phyloP scores from a whole-genome alignment of 2,113 vertebrate species.

The Sturnira hondurensis region DNA sequence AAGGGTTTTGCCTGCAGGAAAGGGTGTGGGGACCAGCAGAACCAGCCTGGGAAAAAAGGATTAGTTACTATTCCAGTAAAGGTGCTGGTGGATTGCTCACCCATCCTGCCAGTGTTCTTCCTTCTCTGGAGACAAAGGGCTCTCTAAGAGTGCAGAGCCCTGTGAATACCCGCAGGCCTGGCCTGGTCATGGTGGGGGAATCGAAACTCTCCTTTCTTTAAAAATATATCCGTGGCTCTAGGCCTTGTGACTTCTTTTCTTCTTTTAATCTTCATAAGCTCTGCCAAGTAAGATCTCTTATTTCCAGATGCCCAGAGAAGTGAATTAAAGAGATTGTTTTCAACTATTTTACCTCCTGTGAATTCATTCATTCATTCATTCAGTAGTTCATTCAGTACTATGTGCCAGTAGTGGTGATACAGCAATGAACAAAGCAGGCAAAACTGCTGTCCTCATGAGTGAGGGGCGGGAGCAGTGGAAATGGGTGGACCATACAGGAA shows the following conservation, averaged over 20 bases:
- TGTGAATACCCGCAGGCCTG: neutral
- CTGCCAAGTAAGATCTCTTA: neutral
- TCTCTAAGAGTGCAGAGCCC: neutral
- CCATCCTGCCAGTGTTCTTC: neutral
- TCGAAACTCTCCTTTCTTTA: slow-evolving; percentile 36
- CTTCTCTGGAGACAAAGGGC: slow-evolving; percentile 36
- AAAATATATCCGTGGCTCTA: neutral
- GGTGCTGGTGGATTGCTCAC: neutral
- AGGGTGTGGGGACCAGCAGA: neutral
- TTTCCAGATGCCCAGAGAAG: neutral
- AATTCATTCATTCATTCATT: neutral
- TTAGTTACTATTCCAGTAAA: slow-evolving; percentile 9
- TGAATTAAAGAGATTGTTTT: neutral
- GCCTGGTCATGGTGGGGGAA: neutral
- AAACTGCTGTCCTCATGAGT: neutral
- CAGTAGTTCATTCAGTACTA: neutral
- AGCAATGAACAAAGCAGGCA: neutral
- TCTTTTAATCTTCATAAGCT: slow-evolving; percentile 3
- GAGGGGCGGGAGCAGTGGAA: neutral
- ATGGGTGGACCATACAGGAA: neutral
- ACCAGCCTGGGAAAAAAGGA: slow-evolving; percentile 41
- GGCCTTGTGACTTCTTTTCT: neutral
- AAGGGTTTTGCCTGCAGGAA: neutral
- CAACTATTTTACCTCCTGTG: neutral
- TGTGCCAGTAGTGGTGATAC: neutral